A percentile compares a stretch with the other conserved stretches of the same genome.
These are phyloP conservation scores for Ectropis grisescens DNA, from an alignment of 1,140 invertebrate genomes.

Conservation along the genomic window DNA sequence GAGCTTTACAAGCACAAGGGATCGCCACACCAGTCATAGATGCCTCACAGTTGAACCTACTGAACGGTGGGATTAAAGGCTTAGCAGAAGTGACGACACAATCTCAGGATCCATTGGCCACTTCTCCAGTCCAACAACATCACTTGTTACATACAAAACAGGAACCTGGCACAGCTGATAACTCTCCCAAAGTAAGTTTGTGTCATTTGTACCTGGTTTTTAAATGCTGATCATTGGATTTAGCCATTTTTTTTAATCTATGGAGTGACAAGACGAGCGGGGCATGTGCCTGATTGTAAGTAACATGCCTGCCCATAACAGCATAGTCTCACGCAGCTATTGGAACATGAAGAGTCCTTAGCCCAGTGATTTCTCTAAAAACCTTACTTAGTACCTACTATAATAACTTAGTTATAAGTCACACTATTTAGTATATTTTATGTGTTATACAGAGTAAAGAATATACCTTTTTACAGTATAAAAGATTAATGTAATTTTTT, in stretches of 20 bases:
- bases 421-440: no score
- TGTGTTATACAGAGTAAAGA: no score
- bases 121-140: constrained; percentile 51
- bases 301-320: no score
- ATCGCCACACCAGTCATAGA: constrained; percentile 64
- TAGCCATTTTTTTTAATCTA: no score
- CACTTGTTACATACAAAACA: constrained; percentile 71
- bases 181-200: constrained; percentile 67
- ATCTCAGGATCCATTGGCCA: constrained; percentile 64
- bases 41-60: constrained; percentile 54
- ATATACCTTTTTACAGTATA: no score
- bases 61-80: constrained; percentile 61
- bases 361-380: no score
- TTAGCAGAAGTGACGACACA: constrained; percentile 67
- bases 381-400: neutral
- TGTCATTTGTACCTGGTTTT: neutral
- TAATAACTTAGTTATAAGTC: constrained; percentile 9
- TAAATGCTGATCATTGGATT: neutral
- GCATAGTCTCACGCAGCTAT: no score
- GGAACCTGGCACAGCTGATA: constrained; percentile 73
- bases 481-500: no score
- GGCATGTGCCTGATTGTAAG: no score
- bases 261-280: no score
- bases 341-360: no score
- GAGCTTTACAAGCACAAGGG: constrained; percentile 69